Percentiles rank a stretch among this genome's conserved stretches.
Evolutionary conservation across 2,797 vertebrate species (phyloP).

Genomic region (Todus mexicanus): DNA sequence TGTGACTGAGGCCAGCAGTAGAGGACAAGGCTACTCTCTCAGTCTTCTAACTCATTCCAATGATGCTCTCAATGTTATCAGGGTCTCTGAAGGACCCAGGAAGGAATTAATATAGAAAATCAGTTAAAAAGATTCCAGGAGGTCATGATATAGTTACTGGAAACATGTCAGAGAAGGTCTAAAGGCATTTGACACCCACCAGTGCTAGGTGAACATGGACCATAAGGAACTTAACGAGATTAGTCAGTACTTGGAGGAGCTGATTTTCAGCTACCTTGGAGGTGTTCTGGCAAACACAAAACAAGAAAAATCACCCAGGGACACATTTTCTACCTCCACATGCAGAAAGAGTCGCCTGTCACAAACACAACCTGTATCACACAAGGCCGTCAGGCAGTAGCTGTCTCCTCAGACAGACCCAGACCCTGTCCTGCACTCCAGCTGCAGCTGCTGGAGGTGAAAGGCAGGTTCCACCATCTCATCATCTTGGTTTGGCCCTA

Average conservation of each 20-base stretch:
- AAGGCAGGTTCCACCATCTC: no score
- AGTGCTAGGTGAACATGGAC: neutral
- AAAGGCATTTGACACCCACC: neutral
- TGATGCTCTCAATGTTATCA: neutral
- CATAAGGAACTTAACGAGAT: neutral
- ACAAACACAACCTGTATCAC: fast-evolving
- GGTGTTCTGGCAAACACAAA: neutral
- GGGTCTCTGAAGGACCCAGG: neutral
- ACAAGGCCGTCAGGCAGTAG: neutral
- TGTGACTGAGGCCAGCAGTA: neutral
- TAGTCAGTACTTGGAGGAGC: neutral
- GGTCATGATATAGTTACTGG: fast-evolving
- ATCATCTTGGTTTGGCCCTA: no score
- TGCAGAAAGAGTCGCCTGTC: neutral
- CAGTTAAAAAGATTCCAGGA: neutral
- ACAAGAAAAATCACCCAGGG: neutral
- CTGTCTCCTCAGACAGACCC: neutral
- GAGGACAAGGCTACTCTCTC: fast-evolving
- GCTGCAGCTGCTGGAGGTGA: no score
- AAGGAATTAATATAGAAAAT: neutral
- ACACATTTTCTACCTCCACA: no score
- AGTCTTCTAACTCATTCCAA: neutral
- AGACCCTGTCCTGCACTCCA: no score
- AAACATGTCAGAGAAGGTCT: fast-evolving
- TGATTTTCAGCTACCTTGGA: neutral